Percentiles rank a stretch among this genome's conserved stretches.
Evolutionary conservation across 2,888 invertebrate species (phyloP).

Genomic region (Dolichomitus sp.): DNA sequence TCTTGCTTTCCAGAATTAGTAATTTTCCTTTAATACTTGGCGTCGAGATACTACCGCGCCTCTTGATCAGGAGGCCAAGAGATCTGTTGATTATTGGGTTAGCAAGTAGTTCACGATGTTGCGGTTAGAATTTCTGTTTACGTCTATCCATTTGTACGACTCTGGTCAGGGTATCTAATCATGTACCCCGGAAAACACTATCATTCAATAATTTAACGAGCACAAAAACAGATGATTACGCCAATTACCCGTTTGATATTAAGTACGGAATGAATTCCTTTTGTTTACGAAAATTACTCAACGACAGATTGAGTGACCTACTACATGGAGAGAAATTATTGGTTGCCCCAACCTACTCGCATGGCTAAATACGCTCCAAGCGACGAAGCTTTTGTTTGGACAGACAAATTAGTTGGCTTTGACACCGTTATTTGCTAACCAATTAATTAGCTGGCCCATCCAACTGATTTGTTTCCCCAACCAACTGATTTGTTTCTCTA

Average conservation of each 20-base stretch:
- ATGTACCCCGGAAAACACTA: neutral
- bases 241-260: neutral
- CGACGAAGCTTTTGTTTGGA: no score
- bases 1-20: neutral
- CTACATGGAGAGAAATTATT: no score
- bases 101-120: neutral
- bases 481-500: no score
- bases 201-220: neutral
- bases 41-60: no score
- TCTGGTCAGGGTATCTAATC: neutral
- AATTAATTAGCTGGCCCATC: no score
- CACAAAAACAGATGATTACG: neutral
- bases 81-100: slow-evolving; percentile 2
- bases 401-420: no score
- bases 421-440: no score
- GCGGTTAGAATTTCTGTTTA: neutral
- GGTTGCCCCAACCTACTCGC: no score
- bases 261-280: neutral
- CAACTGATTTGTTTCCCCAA: no score
- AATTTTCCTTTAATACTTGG: no score
- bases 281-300: neutral
- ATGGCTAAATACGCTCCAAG: no score
- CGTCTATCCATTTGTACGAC: neutral
- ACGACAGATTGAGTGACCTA: neutral
- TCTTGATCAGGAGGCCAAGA: no score